Evolutionary conservation across 2,888 invertebrate species (phyloP).

Genomic region (Chesias legatella): DNA sequence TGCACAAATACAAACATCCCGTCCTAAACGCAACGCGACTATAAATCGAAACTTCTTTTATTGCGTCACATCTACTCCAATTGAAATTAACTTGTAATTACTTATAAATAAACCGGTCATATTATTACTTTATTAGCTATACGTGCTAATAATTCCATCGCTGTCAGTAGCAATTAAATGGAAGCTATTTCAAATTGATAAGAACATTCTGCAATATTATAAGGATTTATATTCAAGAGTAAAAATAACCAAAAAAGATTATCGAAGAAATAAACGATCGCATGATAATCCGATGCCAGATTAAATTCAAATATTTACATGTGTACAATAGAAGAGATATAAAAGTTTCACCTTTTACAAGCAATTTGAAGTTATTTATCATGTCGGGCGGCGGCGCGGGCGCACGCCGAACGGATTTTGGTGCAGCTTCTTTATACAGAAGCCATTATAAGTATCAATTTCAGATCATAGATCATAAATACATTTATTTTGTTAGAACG

Average conservation of each 20-base stretch:
- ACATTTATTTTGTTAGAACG: conserved; percentile 59
- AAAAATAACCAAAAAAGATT: conserved; percentile 12
- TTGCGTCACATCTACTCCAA: conserved; percentile 50
- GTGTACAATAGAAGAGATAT: conserved; percentile 61
- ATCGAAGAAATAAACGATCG: conserved; percentile 39
- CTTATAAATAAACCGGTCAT: conserved; percentile 45
- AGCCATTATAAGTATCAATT: conserved; percentile 80
- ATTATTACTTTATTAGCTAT: conserved; percentile 26
- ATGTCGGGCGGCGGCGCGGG: conserved; percentile 45
- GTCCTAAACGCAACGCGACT: conserved; percentile 53
- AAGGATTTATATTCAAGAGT: conserved; percentile 6
- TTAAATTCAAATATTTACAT: conserved; percentile 72
- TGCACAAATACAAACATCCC: conserved; percentile 59
- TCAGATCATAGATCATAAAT: conserved; percentile 80
- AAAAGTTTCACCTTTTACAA: conserved; percentile 75
- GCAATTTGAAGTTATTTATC: conserved; percentile 77
- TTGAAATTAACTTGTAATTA: conserved; percentile 64
- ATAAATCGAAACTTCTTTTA: conserved; percentile 67
- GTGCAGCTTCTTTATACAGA: conserved; percentile 76
- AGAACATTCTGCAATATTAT: conserved; percentile 5
- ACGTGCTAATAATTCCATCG: conserved; percentile 28
- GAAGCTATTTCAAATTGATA: conserved; percentile 17
- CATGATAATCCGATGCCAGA: conserved; percentile 56
- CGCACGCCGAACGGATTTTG: conserved; percentile 55
- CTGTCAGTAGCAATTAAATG: conserved; percentile 18